Evolutionary conservation across 2,113 vertebrate genomes (phyloP).

Genomic region (Phaethornis superciliosus): DNA sequence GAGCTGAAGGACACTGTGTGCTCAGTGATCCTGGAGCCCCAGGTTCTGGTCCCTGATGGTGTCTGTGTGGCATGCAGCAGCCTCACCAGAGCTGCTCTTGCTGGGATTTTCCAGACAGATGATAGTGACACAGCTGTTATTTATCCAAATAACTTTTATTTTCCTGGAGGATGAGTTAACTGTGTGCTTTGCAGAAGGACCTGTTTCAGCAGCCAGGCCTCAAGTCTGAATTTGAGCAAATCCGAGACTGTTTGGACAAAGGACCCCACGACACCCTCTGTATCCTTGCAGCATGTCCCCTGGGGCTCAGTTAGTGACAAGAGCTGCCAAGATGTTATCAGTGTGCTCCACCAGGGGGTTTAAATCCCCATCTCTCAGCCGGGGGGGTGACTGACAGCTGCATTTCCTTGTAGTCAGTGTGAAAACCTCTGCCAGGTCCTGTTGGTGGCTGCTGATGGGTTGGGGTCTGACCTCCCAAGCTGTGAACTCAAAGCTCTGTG

Average conservation of each 20-base stretch:
- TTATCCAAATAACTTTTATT: background rate
- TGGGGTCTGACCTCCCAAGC: background rate
- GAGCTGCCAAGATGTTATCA: background rate
- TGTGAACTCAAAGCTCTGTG: background rate
- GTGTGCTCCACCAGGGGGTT: background rate
- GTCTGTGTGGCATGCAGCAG: too few relatives aligned
- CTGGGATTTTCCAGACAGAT: background rate
- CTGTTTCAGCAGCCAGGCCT: constrained; percentile 97
- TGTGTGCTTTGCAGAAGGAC: constrained; percentile 84
- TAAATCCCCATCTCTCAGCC: background rate
- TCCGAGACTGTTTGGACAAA: constrained; percentile 93
- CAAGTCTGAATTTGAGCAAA: constrained; percentile 89
- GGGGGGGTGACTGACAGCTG: rapidly evolving
- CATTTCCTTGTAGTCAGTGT: background rate
- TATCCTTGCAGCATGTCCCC: constrained; percentile 82
- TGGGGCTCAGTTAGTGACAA: background rate
- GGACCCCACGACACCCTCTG: constrained; percentile 86
- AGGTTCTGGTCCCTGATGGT: background rate
- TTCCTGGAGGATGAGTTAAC: background rate
- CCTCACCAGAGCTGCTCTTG: too few relatives aligned
- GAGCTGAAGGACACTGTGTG: too few relatives aligned
- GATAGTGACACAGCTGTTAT: background rate
- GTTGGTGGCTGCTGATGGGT: too few relatives aligned
- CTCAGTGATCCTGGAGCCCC: background rate
- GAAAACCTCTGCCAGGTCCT: background rate